Conservation (phyloP, 2,797 vertebrate genomes). For the Coendou prehensilis region DNA sequence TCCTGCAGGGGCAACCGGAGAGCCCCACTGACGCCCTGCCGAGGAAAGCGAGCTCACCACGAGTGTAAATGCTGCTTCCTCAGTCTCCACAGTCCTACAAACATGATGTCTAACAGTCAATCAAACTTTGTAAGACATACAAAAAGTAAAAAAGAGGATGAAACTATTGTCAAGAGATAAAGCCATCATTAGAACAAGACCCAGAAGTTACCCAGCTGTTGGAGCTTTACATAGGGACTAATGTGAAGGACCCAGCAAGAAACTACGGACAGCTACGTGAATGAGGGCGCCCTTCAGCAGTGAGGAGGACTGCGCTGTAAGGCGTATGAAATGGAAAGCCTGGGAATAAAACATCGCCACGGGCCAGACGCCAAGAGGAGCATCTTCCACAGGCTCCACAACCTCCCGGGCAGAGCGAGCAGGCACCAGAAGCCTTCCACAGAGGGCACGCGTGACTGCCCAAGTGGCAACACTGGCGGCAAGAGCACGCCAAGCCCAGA, state of each 20-base stretch:
- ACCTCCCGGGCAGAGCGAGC: not conserved
- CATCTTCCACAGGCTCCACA: accelerated
- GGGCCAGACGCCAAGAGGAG: no score
- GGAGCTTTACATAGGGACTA: not conserved
- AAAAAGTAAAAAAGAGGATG: not conserved
- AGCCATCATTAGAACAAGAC: not conserved
- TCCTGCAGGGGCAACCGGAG: not conserved
- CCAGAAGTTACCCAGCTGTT: not conserved
- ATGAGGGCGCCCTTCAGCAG: not conserved
- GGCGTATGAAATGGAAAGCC: not conserved
- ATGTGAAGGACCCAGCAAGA: not conserved
- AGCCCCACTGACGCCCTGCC: not conserved
- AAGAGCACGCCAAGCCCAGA: not conserved
- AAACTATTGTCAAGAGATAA: not conserved
- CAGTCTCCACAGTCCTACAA: not conserved
- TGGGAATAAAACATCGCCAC: not conserved
- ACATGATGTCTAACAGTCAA: not conserved
- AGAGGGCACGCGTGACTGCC: not conserved
- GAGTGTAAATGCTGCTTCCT: not conserved
- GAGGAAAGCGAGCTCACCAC: no score
- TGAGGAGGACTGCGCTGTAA: not conserved
- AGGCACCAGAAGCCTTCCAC: not conserved
- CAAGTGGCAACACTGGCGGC: not conserved
- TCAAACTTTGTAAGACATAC: not conserved
- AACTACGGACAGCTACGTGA: not conserved